phyloP scores from a whole-genome alignment of 2,797 vertebrate genomes.

The Novumbra hubbsi region DNA sequence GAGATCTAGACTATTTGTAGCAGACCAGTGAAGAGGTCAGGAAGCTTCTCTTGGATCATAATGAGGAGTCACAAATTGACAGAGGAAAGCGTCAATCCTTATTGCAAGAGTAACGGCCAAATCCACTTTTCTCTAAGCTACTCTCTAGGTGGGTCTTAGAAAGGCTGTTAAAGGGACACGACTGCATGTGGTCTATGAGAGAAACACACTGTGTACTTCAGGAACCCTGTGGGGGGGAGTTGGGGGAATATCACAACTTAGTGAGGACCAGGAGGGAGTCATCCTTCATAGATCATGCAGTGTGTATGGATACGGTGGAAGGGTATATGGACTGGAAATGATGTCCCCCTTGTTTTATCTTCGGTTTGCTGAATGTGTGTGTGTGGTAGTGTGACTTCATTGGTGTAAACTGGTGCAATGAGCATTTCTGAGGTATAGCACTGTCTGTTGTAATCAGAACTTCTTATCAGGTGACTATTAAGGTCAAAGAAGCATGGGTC shows the following conservation, averaged over 20 bases:
- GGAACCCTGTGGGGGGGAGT: slow-evolving; percentile 15
- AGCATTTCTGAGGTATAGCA: slow-evolving; percentile 45
- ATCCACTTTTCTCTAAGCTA: slow-evolving; percentile 60
- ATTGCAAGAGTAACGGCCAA: slow-evolving; percentile 26
- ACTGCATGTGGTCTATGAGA: slow-evolving; percentile 30
- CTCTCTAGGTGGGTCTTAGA: slow-evolving; percentile 54
- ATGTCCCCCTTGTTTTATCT: slow-evolving; percentile 26
- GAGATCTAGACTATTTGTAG: slow-evolving; percentile 22
- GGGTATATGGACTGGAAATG: slow-evolving; percentile 23
- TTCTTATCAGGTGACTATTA: slow-evolving; percentile 40
- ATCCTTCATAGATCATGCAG: background rate
- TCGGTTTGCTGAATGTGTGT: slow-evolving; percentile 26
- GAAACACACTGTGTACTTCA: slow-evolving; percentile 26
- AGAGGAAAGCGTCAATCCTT: slow-evolving; percentile 45
- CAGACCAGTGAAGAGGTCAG: slow-evolving; percentile 50
- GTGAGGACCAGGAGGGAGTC: slow-evolving; percentile 10
- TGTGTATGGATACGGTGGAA: slow-evolving; percentile 22
- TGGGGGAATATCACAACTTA: slow-evolving; percentile 18
- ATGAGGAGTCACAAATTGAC: slow-evolving; percentile 32
- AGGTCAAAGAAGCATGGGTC: slow-evolving; percentile 42
- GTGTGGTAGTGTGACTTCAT: slow-evolving; percentile 31
- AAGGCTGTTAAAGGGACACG: slow-evolving; percentile 40
- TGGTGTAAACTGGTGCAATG: slow-evolving; percentile 32
- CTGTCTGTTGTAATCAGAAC: slow-evolving; percentile 40
- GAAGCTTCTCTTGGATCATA: slow-evolving; percentile 26